Conservation (phyloP, 2,113 vertebrate species). For the Carlito syrichta region DNA sequence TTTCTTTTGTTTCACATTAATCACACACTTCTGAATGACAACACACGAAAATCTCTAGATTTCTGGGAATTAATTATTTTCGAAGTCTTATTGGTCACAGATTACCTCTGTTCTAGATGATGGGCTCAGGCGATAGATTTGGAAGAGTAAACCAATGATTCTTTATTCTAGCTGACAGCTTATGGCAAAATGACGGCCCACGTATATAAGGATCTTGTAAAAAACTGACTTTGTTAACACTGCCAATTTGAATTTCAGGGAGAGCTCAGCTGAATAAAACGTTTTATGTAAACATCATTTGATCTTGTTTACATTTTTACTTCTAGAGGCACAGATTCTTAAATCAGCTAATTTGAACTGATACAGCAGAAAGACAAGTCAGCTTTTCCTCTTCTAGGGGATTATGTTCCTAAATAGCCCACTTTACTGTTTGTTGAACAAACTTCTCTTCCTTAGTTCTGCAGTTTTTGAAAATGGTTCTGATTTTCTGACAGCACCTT, state of each 20-base stretch:
- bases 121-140: background rate
- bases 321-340: slow-evolving; percentile 58
- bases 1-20: slow-evolving; percentile 8
- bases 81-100: background rate
- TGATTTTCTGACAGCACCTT: background rate
- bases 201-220: background rate
- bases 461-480: background rate
- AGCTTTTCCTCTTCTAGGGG: background rate
- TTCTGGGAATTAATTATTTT: background rate
- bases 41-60: background rate
- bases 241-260: slow-evolving; percentile 50
- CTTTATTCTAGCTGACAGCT: background rate
- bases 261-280: slow-evolving; percentile 60
- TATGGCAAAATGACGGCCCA: background rate
- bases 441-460: background rate
- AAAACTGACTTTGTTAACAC: slow-evolving; percentile 19
- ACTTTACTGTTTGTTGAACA: background rate
- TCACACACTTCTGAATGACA: background rate
- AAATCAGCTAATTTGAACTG: slow-evolving; percentile 24
- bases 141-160: background rate
- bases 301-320: slow-evolving; percentile 53
- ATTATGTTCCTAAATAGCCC: background rate
- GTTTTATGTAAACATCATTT: slow-evolving; percentile 66
- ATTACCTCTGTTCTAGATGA: background rate
- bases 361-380: background rate